Conservation (phyloP, 2,888 invertebrate genomes). For the Tenthredo notha region DNA sequence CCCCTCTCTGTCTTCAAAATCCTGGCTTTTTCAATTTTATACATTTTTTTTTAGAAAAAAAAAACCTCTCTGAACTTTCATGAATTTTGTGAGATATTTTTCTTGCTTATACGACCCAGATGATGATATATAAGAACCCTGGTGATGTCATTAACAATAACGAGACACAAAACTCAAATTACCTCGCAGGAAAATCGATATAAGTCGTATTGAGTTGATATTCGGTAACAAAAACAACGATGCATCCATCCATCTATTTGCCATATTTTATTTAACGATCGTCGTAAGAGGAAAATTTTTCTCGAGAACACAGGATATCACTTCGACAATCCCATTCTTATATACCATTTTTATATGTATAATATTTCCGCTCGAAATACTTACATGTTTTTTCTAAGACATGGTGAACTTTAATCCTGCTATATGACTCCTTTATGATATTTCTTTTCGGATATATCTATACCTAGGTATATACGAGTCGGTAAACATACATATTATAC, state of each 20-base stretch:
- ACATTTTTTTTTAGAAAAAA: neutral
- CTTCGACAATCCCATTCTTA: neutral
- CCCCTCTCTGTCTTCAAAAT: neutral
- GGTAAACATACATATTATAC: neutral
- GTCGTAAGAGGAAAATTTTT: neutral
- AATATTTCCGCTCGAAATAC: neutral
- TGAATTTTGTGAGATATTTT: neutral
- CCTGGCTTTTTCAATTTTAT: neutral
- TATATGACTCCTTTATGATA: neutral
- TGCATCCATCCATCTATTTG: neutral
- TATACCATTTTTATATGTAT: neutral
- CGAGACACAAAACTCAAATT: constrained; percentile 12
- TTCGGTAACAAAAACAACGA: neutral
- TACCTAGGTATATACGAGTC: neutral
- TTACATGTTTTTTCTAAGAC: neutral
- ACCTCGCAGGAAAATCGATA: neutral
- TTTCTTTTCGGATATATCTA: neutral
- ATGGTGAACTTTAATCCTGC: neutral
- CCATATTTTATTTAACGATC: constrained; percentile 13
- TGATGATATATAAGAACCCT: neutral
- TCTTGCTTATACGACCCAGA: neutral
- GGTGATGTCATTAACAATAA: neutral
- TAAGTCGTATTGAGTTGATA: constrained; percentile 1
- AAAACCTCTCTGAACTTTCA: neutral
- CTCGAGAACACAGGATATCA: neutral